Conservation (phyloP, 2,888 invertebrate genomes). For the Brenthis hecate region DNA sequence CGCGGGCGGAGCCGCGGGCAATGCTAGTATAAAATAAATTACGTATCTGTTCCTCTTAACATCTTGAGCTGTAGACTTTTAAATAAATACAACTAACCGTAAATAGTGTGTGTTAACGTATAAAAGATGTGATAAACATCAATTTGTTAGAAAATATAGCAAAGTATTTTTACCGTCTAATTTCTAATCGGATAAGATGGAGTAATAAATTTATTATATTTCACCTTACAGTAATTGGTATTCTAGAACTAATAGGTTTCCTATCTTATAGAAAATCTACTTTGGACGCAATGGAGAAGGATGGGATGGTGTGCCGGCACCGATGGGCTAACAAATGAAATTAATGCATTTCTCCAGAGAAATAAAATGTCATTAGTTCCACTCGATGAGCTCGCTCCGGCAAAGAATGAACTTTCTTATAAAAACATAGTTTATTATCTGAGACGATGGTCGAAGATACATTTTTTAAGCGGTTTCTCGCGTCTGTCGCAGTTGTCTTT, state of each 20-base stretch:
- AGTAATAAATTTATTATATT: slow-evolving; percentile 30
- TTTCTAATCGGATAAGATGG: slow-evolving; percentile 20
- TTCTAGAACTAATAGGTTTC: slow-evolving; percentile 57
- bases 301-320: slow-evolving; percentile 59
- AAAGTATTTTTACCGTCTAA: slow-evolving; percentile 1
- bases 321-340: slow-evolving; percentile 78
- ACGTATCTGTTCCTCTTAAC: too few relatives aligned
- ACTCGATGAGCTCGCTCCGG: slow-evolving; percentile 67
- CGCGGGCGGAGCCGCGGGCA: too few relatives aligned
- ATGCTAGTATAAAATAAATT: too few relatives aligned
- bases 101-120: neutral
- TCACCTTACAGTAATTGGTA: slow-evolving; percentile 32
- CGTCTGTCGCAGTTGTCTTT: slow-evolving; percentile 21
- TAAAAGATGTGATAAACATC: slow-evolving; percentile 7
- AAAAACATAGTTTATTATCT: slow-evolving; percentile 58
- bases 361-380: slow-evolving; percentile 80
- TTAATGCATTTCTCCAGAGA: slow-evolving; percentile 79
- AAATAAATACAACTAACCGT: neutral
- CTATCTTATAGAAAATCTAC: slow-evolving; percentile 66
- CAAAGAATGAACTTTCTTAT: slow-evolving; percentile 52
- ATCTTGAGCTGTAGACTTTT: too few relatives aligned
- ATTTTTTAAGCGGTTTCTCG: slow-evolving; percentile 34
- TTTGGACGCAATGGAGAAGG: slow-evolving; percentile 58
- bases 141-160: slow-evolving; percentile 4
- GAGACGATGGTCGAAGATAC: slow-evolving; percentile 34